Conservation (phyloP, 2,797 vertebrate genomes). For the Phataginus tricuspis region DNA sequence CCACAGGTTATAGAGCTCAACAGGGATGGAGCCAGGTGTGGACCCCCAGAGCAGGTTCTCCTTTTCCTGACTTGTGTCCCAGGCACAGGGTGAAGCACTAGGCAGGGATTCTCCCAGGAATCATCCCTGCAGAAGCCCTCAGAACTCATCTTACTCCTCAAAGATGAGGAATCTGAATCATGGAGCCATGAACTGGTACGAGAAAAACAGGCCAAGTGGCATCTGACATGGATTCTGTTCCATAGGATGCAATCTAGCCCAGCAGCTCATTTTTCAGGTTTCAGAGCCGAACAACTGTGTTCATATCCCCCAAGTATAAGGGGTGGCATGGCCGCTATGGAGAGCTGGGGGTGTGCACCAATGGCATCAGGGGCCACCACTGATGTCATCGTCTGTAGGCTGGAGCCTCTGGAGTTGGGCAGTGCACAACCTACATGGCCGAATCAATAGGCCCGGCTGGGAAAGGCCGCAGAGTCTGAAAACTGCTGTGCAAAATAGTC, state of each 20-base stretch:
- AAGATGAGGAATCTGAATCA: not conserved
- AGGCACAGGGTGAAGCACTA: fast-evolving
- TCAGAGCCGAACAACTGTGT: not conserved
- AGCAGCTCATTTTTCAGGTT: not conserved
- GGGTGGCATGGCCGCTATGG: fast-evolving
- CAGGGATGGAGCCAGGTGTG: not conserved
- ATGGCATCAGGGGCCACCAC: fast-evolving
- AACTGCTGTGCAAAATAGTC: not conserved
- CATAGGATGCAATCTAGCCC: fast-evolving
- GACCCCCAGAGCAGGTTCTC: fast-evolving
- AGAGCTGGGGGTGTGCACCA: not conserved
- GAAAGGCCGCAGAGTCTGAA: not conserved
- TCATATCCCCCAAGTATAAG: no score
- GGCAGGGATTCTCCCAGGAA: not conserved
- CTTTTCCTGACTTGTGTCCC: not conserved
- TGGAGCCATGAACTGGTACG: no score
- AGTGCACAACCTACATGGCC: fast-evolving
- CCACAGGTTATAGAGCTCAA: not conserved
- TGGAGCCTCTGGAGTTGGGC: not conserved
- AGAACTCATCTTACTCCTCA: not conserved
- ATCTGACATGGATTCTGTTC: not conserved
- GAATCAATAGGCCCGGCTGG: not conserved
- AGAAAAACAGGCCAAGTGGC: not conserved
- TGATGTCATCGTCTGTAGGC: fast-evolving
- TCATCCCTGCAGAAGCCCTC: no score